These are phyloP conservation scores for Sciaenops ocellatus DNA, from an alignment of 2,797 vertebrate genomes.

Conservation along the genomic window DNA sequence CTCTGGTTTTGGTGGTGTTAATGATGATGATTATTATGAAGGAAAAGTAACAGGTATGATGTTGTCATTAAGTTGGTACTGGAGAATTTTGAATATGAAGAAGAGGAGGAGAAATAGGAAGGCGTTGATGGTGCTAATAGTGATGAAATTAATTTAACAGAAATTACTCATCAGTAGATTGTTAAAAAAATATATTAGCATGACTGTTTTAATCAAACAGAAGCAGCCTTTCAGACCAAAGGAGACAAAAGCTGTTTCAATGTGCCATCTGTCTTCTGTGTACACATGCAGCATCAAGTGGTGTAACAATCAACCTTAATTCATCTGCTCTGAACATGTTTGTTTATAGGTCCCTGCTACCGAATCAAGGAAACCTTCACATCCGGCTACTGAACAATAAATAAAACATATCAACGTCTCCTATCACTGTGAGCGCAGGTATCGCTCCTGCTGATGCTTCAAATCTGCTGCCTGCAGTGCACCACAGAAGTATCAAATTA, in stretches of 20 bases:
- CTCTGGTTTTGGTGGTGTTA: background rate
- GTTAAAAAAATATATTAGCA: background rate
- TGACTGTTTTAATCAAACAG: slow-evolving; percentile 1
- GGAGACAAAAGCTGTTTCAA: background rate
- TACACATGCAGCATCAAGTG: background rate
- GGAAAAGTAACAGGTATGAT: background rate
- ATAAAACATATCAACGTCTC: slow-evolving; percentile 50
- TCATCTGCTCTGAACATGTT: slow-evolving; percentile 5
- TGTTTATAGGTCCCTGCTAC: slow-evolving; percentile 4
- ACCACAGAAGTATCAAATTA: slow-evolving; percentile 50
- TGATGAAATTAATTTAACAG: background rate
- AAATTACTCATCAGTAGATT: background rate
- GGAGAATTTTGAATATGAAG: slow-evolving; percentile 1
- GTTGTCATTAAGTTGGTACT: background rate
- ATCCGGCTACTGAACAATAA: slow-evolving; percentile 37
- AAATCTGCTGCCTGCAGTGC: slow-evolving; percentile 55
- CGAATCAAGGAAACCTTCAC: slow-evolving; percentile 24
- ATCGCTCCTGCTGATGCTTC: slow-evolving; percentile 52
- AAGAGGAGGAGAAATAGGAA: background rate
- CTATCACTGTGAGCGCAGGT: slow-evolving; percentile 44
- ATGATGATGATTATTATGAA: background rate
- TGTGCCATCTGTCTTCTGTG: background rate
- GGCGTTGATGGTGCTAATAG: background rate
- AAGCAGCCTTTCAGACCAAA: background rate
- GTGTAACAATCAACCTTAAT: slow-evolving; percentile 7